Evolutionary conservation across 1,140 invertebrate species (phyloP).

Genomic region (Lepidurus apus): DNA sequence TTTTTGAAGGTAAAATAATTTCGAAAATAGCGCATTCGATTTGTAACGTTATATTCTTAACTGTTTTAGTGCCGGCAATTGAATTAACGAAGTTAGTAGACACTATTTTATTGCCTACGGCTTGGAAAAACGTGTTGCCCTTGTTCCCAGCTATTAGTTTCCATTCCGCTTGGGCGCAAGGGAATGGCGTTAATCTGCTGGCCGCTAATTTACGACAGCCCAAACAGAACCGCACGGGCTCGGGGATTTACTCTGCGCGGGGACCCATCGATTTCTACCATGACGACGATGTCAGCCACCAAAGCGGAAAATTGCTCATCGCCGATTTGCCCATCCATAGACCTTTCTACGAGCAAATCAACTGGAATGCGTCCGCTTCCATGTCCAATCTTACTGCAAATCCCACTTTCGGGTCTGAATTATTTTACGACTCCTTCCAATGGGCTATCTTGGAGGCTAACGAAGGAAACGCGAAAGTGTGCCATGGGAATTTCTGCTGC

Average conservation of each 20-base stretch:
- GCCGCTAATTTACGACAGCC: slow-evolving; percentile 44
- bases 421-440: slow-evolving; percentile 29
- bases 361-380: neutral
- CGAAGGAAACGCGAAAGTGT: neutral
- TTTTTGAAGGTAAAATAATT: slow-evolving; percentile 39
- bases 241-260: neutral
- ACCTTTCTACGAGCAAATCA: neutral
- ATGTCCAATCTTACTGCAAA: neutral
- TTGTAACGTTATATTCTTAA: neutral
- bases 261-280: slow-evolving; percentile 23
- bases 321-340: neutral
- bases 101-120: slow-evolving; percentile 45
- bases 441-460: neutral
- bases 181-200: slow-evolving; percentile 43
- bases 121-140: slow-evolving; percentile 46
- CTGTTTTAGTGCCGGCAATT: slow-evolving; percentile 39
- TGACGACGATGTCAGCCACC: neutral
- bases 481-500: slow-evolving; percentile 31
- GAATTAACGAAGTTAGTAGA: slow-evolving; percentile 40
- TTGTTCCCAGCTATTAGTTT: slow-evolving; percentile 41
- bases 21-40: neutral
- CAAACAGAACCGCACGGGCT: neutral
- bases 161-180: slow-evolving; percentile 44
- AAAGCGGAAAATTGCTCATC: slow-evolving; percentile 6
- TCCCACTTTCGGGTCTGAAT: slow-evolving; percentile 18